These are phyloP conservation scores for Muntiacus reevesi DNA, from an alignment of 2,113 vertebrate genomes.

Conservation along the genomic window DNA sequence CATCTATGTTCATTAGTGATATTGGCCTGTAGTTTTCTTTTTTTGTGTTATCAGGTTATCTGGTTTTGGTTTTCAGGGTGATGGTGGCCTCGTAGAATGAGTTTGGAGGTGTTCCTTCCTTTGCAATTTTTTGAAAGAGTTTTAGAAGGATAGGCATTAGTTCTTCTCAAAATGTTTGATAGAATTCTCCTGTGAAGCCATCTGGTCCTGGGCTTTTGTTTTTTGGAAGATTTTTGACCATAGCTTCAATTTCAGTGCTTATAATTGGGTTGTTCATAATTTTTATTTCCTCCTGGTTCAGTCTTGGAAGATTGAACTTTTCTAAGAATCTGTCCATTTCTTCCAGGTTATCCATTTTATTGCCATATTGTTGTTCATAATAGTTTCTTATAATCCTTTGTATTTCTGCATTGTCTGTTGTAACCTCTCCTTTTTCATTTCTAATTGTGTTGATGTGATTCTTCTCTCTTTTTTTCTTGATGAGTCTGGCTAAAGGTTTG, in stretches of 20 bases:
- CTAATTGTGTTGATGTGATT: not conserved
- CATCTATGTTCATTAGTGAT: not conserved
- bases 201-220: not conserved
- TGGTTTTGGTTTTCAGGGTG: not conserved
- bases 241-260: not conserved
- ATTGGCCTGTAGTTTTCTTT: not conserved
- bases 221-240: not conserved
- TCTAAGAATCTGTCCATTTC: not conserved
- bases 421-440: not conserved
- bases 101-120: not conserved
- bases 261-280: not conserved
- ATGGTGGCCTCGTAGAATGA: not conserved
- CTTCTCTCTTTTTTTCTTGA: not conserved
- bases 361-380: not conserved
- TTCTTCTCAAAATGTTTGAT: not conserved
- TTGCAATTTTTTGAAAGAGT: not conserved
- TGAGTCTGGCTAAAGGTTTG: not conserved
- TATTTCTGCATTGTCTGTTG: not conserved
- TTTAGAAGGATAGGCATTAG: not conserved
- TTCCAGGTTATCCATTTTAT: not conserved
- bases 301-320: not conserved
- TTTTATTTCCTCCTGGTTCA: not conserved
- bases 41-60: not conserved
- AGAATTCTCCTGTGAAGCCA: not conserved
- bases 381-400: not conserved